phyloP scores from a whole-genome alignment of 1,140 invertebrate species.

The Drosophila navojoa region DNA sequence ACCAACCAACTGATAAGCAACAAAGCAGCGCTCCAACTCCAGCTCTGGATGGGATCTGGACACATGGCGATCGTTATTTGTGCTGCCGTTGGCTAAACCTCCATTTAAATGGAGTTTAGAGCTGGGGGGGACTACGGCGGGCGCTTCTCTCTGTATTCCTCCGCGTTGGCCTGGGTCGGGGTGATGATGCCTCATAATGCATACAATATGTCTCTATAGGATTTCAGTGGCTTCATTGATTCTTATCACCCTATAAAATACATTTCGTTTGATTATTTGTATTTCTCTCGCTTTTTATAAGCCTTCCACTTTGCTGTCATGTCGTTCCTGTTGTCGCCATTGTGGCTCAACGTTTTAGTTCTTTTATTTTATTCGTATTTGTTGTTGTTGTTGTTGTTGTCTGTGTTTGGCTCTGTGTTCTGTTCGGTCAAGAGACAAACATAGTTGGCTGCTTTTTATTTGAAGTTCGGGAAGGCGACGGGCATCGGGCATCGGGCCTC shows the following conservation, averaged over 20 bases:
- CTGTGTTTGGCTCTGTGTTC: constrained; percentile 21
- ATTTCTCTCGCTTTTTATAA: constrained; percentile 71
- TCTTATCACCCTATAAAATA: constrained; percentile 84
- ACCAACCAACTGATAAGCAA: constrained; percentile 46
- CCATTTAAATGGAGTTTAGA: constrained; percentile 60
- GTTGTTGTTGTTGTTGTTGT: constrained; percentile 32
- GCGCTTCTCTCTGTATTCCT: neutral
- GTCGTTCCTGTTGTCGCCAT: constrained; percentile 66
- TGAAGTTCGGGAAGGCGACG: constrained; percentile 42
- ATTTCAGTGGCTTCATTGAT: constrained; percentile 84
- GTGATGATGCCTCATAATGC: constrained; percentile 75
- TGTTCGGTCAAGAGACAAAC: constrained; percentile 60
- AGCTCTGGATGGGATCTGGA: constrained; percentile 3
- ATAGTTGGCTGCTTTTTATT: constrained; percentile 70
- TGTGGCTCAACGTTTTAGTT: constrained; percentile 69
- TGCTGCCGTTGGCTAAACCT: constrained; percentile 51
- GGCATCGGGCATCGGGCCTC: constrained; percentile 23
- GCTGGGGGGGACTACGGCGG: neutral
- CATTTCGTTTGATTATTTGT: constrained; percentile 84
- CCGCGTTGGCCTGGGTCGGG: neutral
- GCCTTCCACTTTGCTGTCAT: constrained; percentile 48
- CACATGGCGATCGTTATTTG: constrained; percentile 39
- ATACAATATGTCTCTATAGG: constrained; percentile 84
- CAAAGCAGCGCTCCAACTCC: neutral
- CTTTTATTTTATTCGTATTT: constrained; percentile 19